Base-by-base conservation (phyloP, 2,888 invertebrate species). In the Abscondita cerata region DNA sequence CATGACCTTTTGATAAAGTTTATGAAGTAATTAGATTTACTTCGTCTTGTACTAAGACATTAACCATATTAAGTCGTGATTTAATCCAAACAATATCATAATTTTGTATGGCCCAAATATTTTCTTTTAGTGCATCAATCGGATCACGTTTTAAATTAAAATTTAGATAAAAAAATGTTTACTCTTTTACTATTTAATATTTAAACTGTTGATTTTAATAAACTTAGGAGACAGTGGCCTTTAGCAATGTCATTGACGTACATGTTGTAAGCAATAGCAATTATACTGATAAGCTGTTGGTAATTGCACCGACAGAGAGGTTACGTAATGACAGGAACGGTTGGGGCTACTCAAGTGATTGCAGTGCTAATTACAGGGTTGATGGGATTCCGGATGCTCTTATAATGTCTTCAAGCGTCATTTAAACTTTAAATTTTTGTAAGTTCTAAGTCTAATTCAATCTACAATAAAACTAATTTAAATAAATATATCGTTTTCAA, bases 321-420 rank as follows among this genome's bases (percentile, higher is more conserved):
- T 52, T 48, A 57, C 52, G 48, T 62, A 62, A 62, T 67, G 60
- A 62, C 56, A 63, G 59, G 58, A 59, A 62, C 60, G 63, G 55
- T 47, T 33, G 63, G 63, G 66, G 60, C 66, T 65, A 67, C 69
- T 71, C 69, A 66, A 66, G 65, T 70, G 68, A 71, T 70, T 71
- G 68, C 69, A 61, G 63, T 50, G 67, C 69, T 70, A 72, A 72
- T 72, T 72, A 70, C 67, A 66, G 68, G 57, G 64, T 62, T 69
- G 71, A 71, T 69, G 71, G 69, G 69, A 66, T 68, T 63, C 67
- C 55, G 70, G 67, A 64, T 67, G 68, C 66, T 64, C 63, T 68
- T 68, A 70, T 68, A 68, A 69, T 69, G 66, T 67, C 68, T 64
- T 66, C 65, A 64, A 68, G 68, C 53, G 51, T 48, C 57, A 58